Evolutionary conservation across 1,140 invertebrate species (phyloP).

Genomic region (Drosophila melanica): DNA sequence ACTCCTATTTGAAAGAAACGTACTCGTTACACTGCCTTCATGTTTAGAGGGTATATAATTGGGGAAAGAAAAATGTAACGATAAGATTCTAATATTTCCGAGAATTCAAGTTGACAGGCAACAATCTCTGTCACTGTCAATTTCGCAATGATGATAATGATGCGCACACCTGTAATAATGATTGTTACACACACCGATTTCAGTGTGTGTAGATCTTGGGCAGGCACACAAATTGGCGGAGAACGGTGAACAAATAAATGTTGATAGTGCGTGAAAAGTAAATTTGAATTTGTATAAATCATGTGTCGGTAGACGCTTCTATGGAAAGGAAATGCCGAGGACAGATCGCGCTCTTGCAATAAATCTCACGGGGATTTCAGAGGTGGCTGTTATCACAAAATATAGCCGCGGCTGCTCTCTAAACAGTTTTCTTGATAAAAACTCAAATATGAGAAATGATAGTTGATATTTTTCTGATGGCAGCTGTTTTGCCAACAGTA

Average conservation of each 20-base stretch:
- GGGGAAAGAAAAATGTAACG: background rate
- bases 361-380: conserved; percentile 64
- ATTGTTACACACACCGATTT: background rate
- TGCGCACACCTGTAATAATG: background rate
- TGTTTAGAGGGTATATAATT: background rate
- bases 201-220: conserved; percentile 3
- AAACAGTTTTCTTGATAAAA: conserved; percentile 15
- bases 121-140: conserved; percentile 20
- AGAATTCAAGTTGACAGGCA: background rate
- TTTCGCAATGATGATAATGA: conserved; percentile 9
- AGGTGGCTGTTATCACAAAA: conserved; percentile 8
- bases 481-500: no score
- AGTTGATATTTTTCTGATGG: no score
- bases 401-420: background rate
- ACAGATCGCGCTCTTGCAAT: conserved; percentile 23
- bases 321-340: background rate
- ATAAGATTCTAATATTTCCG: background rate
- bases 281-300: conserved; percentile 68
- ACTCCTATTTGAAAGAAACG: no score
- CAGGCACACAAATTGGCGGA: conserved; percentile 27
- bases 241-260: conserved; percentile 42
- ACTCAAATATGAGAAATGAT: background rate
- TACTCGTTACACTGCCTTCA: background rate
- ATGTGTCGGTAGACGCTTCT: background rate
- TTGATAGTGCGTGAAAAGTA: conserved; percentile 72